phyloP scores from a whole-genome alignment of 2,888 invertebrate species.

The Agrenia bidenticulata region DNA sequence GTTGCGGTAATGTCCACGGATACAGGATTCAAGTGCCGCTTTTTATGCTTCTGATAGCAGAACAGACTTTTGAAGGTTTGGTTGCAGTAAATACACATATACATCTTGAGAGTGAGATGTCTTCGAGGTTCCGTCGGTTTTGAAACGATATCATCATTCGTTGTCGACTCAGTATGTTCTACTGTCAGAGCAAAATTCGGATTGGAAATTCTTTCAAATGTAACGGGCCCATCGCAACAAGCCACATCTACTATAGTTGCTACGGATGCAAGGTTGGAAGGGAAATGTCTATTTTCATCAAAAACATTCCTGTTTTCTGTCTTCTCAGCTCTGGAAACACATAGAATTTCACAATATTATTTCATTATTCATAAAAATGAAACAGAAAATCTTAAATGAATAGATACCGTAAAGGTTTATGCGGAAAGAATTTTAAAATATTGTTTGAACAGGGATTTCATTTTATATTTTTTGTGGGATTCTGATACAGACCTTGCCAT shows the following conservation, averaged over 20 bases:
- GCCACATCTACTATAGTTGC: conserved; percentile 75
- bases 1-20: conserved; percentile 56
- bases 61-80: conserved; percentile 81
- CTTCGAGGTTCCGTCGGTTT: not conserved
- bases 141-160: not conserved
- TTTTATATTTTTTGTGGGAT: too few species aligned
- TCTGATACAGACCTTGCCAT: too few species aligned
- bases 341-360: too few species aligned
- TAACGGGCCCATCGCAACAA: conserved; percentile 86
- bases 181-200: conserved; percentile 67
- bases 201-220: conserved; percentile 81
- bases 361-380: too few species aligned
- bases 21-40: conserved; percentile 68
- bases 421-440: too few species aligned
- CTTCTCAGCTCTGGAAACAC: too few species aligned
- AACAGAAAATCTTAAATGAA: too few species aligned
- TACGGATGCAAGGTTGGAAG: not conserved
- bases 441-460: too few species aligned
- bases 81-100: conserved; percentile 73
- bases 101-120: conserved; percentile 55
- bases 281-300: not conserved
- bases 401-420: too few species aligned
- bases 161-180: conserved; percentile 50
- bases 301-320: not conserved
- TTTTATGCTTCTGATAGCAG: conserved; percentile 78